Percentiles rank a stretch among this genome's conserved stretches.
phyloP scores from a whole-genome alignment of 2,888 invertebrate species.

The Rhodophaea formosa region DNA sequence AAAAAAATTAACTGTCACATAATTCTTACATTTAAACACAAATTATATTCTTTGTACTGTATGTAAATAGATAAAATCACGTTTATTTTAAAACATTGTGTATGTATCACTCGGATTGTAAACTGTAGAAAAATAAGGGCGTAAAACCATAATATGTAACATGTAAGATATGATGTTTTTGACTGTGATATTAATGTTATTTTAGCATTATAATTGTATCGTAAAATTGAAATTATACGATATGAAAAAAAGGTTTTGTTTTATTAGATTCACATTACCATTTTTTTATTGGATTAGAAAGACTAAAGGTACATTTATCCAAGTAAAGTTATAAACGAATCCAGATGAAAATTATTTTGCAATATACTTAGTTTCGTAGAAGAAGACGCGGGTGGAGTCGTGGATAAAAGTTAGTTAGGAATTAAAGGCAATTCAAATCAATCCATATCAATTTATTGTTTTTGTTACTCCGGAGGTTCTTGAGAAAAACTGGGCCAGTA shows the following conservation, averaged over 20 bases:
- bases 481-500: not conserved
- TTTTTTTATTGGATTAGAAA: too few species aligned
- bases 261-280: too few species aligned
- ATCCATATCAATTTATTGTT: not conserved
- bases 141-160: constrained; percentile 20
- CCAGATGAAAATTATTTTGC: too few species aligned
- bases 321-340: too few species aligned
- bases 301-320: too few species aligned
- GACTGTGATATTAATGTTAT: constrained; percentile 76
- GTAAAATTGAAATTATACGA: constrained; percentile 64
- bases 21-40: too few species aligned
- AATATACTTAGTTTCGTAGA: too few species aligned
- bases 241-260: constrained; percentile 37
- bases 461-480: not conserved
- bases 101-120: constrained; percentile 17
- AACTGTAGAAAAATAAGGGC: constrained; percentile 18
- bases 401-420: not conserved
- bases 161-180: constrained; percentile 46
- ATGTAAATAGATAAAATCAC: constrained; percentile 21
- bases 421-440: not conserved
- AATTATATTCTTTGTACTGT: not conserved
- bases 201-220: constrained; percentile 61
- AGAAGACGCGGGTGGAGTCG: too few species aligned
- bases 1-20: too few species aligned
- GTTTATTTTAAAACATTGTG: constrained; percentile 32